Evolutionary conservation across 2,888 invertebrate species (phyloP).

Genomic region (Tholera decimalis): DNA sequence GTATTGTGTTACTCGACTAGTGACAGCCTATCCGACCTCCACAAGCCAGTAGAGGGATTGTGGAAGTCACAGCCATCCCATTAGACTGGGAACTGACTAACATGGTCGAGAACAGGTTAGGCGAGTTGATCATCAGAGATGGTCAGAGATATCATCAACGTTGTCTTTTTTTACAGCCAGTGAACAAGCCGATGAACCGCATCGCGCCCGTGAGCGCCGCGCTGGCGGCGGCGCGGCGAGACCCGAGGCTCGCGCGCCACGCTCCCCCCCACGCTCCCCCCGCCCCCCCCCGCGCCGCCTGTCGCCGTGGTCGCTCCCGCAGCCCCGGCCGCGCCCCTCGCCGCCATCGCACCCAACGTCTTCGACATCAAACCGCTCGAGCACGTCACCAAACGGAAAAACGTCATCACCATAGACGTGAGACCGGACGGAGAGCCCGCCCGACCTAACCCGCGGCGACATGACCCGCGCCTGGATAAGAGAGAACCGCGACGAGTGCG

Average conservation of each 20-base stretch:
- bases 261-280: conserved; percentile 75
- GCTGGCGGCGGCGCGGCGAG: conserved; percentile 79
- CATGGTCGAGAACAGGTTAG: too few relatives aligned
- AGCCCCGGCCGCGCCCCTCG: conserved; percentile 49
- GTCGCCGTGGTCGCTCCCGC: conserved; percentile 28
- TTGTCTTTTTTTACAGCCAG: conserved; percentile 79
- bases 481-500: conserved; percentile 61
- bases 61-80: too few relatives aligned
- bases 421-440: conserved; percentile 65
- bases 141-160: conserved; percentile 32
- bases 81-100: too few relatives aligned
- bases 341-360: conserved; percentile 82
- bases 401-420: conserved; percentile 89
- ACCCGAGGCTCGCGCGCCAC: conserved; percentile 74
- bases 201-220: conserved; percentile 83
- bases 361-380: conserved; percentile 89
- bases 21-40: too few relatives aligned
- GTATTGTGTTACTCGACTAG: too few relatives aligned
- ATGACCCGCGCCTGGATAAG: conserved; percentile 69
- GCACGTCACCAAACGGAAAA: conserved; percentile 83
- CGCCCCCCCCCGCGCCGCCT: conserved; percentile 55
- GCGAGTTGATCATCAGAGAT: too few relatives aligned
- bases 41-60: too few relatives aligned
- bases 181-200: conserved; percentile 77
- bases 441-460: conserved; percentile 65